Conservation (phyloP, 2,888 invertebrate genomes). For the Eupithecia inturbata region DNA sequence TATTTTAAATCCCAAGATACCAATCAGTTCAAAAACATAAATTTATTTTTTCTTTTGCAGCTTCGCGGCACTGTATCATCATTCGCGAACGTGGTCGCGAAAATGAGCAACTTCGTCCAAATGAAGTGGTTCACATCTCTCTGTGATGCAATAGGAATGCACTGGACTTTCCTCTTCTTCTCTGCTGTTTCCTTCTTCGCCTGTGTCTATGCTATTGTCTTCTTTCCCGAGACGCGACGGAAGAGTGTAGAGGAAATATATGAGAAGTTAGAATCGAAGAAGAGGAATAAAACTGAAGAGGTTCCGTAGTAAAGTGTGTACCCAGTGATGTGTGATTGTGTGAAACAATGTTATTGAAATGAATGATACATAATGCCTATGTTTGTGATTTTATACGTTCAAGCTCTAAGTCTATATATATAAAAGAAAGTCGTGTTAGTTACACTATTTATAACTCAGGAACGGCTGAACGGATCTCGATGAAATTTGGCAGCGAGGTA, state of each 20-base stretch:
- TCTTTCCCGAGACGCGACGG: conserved; percentile 74
- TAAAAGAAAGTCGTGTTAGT: too few relatives aligned
- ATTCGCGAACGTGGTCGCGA: conserved; percentile 74
- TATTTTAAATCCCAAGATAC: too few relatives aligned
- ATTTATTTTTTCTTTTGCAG: conserved; percentile 53
- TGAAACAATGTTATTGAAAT: conserved; percentile 5
- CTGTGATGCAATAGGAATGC: conserved; percentile 70
- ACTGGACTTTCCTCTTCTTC: conserved; percentile 77
- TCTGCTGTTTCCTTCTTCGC: conserved; percentile 67
- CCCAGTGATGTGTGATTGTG: background rate
- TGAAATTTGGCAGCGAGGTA: too few relatives aligned
- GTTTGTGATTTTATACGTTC: background rate
- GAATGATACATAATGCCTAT: background rate
- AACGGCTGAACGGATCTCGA: too few relatives aligned
- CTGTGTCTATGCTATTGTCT: conserved; percentile 65
- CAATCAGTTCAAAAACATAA: background rate
- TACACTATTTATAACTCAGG: too few relatives aligned
- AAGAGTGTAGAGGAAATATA: conserved; percentile 75
- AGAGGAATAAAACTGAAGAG: conserved; percentile 52
- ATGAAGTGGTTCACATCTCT: conserved; percentile 77
- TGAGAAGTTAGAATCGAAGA: conserved; percentile 62
- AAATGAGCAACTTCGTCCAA: conserved; percentile 77
- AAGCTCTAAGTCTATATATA: too few relatives aligned
- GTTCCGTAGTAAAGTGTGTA: conserved; percentile 45
- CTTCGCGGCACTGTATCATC: conserved; percentile 76